Evolutionary conservation across 2,888 invertebrate species (phyloP), one percentile per base, ranked within the genome.

Genomic region (Aspidiotus destructor): DNA sequence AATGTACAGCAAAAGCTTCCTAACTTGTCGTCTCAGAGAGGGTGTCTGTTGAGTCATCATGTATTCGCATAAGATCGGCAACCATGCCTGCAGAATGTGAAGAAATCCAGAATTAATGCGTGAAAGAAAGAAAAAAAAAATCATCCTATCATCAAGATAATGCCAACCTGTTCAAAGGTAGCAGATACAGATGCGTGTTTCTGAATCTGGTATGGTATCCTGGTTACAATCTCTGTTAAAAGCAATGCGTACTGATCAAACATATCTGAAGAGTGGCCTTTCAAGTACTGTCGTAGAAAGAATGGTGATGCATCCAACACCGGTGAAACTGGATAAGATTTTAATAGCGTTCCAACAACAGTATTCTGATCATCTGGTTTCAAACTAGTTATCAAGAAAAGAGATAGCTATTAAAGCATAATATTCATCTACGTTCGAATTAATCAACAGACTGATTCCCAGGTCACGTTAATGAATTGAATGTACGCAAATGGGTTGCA

Each of bases 271-370:
- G 90, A 88, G 77, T 94, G 92, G 64, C 89, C 87, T 78, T 93
- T 94, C 52, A 96, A 89, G 75, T 95, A 95, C 76, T 92, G 93
- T 72, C 88, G 85, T 65, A 90, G 83, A 80, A 97, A 97, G 79
- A 98, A 92, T 10, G 96, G 96, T 8, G 92, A 89, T 89, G 96
- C 93, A 76, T 98, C 96, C 0, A 94, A 94, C 60, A 91, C 85
- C 0, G 92, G 86, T 48, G 87, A 85, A 1, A 87, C 85, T 13
- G 88, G 85, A 73, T 88, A 88, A 54, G 91, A 88, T 76, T 91
- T 93, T 55, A 96, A 78, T 55, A 95, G 79, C 75, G 83, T 86
- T 54, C 86, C 87, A 17, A 81, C 84, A 0, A 71, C 70, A 8
- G 44, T 68, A 13, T 69, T 70, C 48, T 67, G 58, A 58, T 68